Evolutionary conservation across 1,140 invertebrate genomes (phyloP).

Genomic region (Hesperophylax magnus): DNA sequence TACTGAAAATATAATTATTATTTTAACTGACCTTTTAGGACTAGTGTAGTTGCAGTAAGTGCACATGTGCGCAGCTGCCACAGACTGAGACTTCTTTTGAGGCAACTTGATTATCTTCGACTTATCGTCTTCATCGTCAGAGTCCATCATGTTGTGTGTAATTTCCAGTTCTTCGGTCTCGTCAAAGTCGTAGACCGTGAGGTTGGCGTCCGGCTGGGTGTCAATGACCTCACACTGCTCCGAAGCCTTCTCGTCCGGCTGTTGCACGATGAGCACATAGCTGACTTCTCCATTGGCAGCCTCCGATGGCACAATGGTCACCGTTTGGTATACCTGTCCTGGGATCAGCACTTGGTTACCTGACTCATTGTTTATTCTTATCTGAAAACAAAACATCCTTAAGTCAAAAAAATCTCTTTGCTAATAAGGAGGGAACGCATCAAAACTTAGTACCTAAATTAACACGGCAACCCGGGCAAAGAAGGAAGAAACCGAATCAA

Average conservation of each 20-base stretch:
- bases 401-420: neutral
- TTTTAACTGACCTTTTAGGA: slow-evolving; percentile 77
- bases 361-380: slow-evolving; percentile 57
- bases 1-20: too few relatives aligned
- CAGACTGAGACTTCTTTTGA: slow-evolving; percentile 79
- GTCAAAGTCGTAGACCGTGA: slow-evolving; percentile 77
- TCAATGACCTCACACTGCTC: slow-evolving; percentile 71
- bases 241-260: slow-evolving; percentile 76
- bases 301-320: slow-evolving; percentile 89
- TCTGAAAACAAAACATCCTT: slow-evolving; percentile 41
- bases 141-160: slow-evolving; percentile 68
- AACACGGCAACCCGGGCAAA: too few relatives aligned
- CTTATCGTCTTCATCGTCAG: slow-evolving; percentile 80
- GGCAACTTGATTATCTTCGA: slow-evolving; percentile 78
- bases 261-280: slow-evolving; percentile 92
- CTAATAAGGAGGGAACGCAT: neutral
- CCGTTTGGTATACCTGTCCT: slow-evolving; percentile 81
- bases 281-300: slow-evolving; percentile 86
- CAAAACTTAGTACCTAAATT: too few relatives aligned
- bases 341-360: slow-evolving; percentile 58
- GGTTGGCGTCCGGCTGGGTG: slow-evolving; percentile 71
- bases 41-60: slow-evolving; percentile 93
- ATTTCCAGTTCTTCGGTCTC: slow-evolving; percentile 72
- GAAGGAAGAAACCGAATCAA: too few relatives aligned
- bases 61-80: slow-evolving; percentile 84